Base-by-base conservation (phyloP, 1,140 invertebrate species). In the Heterodera schachtii region DNA sequence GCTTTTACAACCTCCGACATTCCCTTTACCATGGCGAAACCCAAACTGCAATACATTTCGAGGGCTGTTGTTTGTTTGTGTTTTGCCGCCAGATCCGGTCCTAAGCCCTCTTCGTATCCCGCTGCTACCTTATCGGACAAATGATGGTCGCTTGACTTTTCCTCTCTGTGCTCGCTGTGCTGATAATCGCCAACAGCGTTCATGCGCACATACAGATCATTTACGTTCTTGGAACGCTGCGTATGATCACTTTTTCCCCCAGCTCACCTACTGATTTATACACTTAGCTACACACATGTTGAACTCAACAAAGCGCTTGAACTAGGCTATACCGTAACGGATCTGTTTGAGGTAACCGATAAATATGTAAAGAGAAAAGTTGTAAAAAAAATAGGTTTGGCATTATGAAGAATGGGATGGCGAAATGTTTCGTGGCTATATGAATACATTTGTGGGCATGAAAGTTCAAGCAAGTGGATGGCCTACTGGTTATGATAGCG, bases 321-420 rank as follows among this genome's bases (percentile, higher is more conserved):
- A 16, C 67, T 31, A 7, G 49, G 19, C 44, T 73, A 52, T 52
- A 6, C 6, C 6, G 49, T 52, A 6, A 52, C 2, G 6, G 49
- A 52, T 11, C 6, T 52, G n/a, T 73, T 47, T 73, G 71, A 73
- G 9, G 71, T 73, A 52, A 31, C 31, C 31, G 31, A 31, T 31
- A 31, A 31, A 31, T 31, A 0, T 31, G 31, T 0, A 31, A 31
- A 31, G n/a, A n/a, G n/a, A 19, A 31, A 31, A 31, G 31, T 31
- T 31, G 31, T 31, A 31, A 31, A 31, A 31, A 31, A 31, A 31
- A 31, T 31, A 31, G 31, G 31, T 31, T 31, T 73, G 71, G 71
- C 44, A 73, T 31, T 73, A 73, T 73, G 71, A 73, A 6, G 49
- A 73, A 73, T 73, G 71, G 71, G 71, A 73, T n/a, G 44, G 49